Conservation (phyloP, 2,888 invertebrate genomes). For the Diaprepes abbreviatus region DNA sequence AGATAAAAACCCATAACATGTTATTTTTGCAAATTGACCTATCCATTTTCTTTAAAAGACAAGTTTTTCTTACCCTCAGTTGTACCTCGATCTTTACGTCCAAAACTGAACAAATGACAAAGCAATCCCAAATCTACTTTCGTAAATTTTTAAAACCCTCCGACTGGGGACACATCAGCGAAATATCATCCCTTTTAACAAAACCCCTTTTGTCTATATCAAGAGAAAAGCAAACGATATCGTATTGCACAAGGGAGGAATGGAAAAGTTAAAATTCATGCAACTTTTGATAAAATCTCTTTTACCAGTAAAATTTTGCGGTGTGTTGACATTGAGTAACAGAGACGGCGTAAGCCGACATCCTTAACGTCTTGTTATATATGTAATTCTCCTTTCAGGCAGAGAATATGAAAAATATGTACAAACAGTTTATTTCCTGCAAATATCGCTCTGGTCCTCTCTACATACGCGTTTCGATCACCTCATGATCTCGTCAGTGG, state of each 20-base stretch:
- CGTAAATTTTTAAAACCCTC: constrained; percentile 21
- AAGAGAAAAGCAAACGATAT: constrained; percentile 33
- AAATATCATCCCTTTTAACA: constrained; percentile 25
- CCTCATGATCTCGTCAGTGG: no score
- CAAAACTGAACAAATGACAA: constrained; percentile 6
- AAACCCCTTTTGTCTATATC: constrained; percentile 27
- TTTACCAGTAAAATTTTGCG: constrained; percentile 5
- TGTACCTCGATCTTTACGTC: neutral
- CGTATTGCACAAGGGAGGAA: constrained; percentile 27
- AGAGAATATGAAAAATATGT: no score
- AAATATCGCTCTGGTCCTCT: no score
- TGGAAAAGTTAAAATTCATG: constrained; percentile 34
- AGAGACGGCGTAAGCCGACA: neutral
- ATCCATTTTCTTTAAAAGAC: neutral
- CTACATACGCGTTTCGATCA: no score
- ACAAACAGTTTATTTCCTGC: no score
- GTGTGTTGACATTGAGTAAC: neutral
- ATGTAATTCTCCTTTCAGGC: no score
- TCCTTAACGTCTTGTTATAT: no score
- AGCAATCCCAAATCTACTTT: constrained; percentile 15
- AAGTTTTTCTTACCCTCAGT: no score
- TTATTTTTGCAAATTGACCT: no score
- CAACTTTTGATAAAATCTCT: constrained; percentile 32
- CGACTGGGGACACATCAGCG: neutral
- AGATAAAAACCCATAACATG: no score